Evolutionary conservation across 2,797 vertebrate species (phyloP).

Genomic region (Spondyliosoma cantharus): DNA sequence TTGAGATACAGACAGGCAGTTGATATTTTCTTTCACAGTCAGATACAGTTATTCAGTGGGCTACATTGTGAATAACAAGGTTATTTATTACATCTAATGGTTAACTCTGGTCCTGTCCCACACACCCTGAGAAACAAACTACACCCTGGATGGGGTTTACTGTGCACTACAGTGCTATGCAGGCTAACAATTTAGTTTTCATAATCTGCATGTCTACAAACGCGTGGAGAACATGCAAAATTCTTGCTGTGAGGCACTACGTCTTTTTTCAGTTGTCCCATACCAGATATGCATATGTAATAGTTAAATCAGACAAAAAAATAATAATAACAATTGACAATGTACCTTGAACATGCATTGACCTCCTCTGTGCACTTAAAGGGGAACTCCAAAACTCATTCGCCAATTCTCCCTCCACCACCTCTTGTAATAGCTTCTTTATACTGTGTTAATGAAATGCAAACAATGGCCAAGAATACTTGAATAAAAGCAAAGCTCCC

Average conservation of each 20-base stretch:
- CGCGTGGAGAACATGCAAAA: not conserved
- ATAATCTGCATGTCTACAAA: not conserved
- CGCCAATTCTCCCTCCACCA: too few species aligned
- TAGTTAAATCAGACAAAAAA: not conserved
- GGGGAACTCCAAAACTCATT: not conserved
- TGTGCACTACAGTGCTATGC: not conserved
- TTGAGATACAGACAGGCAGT: not conserved
- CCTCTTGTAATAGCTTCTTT: not conserved
- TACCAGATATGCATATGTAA: not conserved
- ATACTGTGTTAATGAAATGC: not conserved
- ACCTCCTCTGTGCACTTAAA: not conserved
- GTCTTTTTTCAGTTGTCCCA: not conserved
- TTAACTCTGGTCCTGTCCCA: not conserved
- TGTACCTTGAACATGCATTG: not conserved
- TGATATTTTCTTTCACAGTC: constrained; percentile 16
- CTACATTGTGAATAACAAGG: constrained; percentile 13
- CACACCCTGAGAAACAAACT: not conserved
- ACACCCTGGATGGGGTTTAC: not conserved
- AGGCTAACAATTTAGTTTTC: not conserved
- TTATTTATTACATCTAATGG: not conserved
- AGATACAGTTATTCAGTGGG: not conserved
- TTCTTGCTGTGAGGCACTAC: too few species aligned
- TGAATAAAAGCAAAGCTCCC: not conserved
- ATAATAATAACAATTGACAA: not conserved
- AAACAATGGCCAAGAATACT: not conserved